Conservation (phyloP, 1,140 invertebrate species). For the Cyclina sinensis region DNA sequence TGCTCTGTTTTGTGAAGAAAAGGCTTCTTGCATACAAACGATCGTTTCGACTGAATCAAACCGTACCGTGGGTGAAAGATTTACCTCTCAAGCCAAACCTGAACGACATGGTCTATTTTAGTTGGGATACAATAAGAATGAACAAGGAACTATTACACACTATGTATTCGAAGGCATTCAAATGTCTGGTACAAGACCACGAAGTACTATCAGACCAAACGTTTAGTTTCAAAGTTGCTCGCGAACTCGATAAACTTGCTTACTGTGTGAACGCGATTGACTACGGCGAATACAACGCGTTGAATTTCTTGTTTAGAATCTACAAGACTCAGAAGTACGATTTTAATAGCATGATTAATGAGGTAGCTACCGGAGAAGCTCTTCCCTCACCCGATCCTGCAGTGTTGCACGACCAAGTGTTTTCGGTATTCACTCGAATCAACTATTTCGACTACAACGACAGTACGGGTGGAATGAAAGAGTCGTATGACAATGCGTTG, state of each 20-base stretch:
- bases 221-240: constrained; percentile 10
- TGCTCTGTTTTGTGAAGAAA: not conserved
- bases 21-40: not conserved
- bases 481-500: constrained; percentile 8
- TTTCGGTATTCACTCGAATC: not conserved
- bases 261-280: constrained; percentile 19
- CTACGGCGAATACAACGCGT: constrained; percentile 21
- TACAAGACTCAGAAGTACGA: constrained; percentile 2
- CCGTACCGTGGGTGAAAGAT: not conserved
- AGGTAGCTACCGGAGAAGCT: not conserved
- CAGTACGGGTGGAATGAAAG: not conserved
- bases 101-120: not conserved
- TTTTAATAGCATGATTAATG: not conserved
- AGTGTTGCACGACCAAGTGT: not conserved
- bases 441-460: constrained; percentile 32
- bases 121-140: not conserved
- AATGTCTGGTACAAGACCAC: constrained; percentile 29
- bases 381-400: constrained; percentile 31
- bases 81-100: constrained; percentile 12
- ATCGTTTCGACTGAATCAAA: not conserved
- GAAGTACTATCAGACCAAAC: not conserved
- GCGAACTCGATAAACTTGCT: constrained; percentile 1
- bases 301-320: constrained; percentile 42
- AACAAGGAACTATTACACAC: not conserved
- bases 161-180: not conserved